Evolutionary conservation across 2,113 vertebrate genomes (phyloP), one percentile per base, ranked within the genome.

Genomic region (Datnioides undecimradiatus): DNA sequence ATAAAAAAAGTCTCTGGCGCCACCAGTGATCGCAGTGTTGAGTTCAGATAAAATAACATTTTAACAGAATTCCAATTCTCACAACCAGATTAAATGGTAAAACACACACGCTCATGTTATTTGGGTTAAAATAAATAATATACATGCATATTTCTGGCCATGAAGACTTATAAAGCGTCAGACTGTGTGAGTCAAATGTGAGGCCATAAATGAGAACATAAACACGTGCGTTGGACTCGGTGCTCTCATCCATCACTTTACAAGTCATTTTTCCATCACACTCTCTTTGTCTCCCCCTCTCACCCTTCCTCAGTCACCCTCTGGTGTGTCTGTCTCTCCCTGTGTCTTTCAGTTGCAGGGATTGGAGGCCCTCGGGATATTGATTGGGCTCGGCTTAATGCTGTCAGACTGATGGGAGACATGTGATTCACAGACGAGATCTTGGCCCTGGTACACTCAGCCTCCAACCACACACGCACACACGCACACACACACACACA

Each of bases 341-440:
- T 82, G 33, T 75, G 52, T 67, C 12, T 34, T 78, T 79, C 54
- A 80, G 64, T 88, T 83, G 79, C 63, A 80, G 73, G 67, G 83
- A 77, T 69, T 77, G 83, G 57, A 78, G 83, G 70, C 74, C 90
- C 86, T 78, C 63, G 0, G 85, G 91, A 90, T 92, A 92, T 92
- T 86, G 91, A 94, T 91, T 90, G 87, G 86, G 73, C 84, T 86
- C 55, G 66, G 83, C 86, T 90, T 88, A 81, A 90, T 87, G 79
- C 90, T 89, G 86, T 90, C 85, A 90, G 79, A 84, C 80, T 91
- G 82, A 91, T 87, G 71, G 84, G 75, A 87, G 90, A 88, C 85
- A 89, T 89, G 84, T 88, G 85, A 92, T 90, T 90, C 87, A 85
- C 80, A 90, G 88, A 87, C 68, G 78, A 83, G 68, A 80, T 86